Percentiles rank a stretch among this genome's conserved stretches.
phyloP scores from a whole-genome alignment of 2,113 vertebrate genomes.

The Zapus hudsonius region DNA sequence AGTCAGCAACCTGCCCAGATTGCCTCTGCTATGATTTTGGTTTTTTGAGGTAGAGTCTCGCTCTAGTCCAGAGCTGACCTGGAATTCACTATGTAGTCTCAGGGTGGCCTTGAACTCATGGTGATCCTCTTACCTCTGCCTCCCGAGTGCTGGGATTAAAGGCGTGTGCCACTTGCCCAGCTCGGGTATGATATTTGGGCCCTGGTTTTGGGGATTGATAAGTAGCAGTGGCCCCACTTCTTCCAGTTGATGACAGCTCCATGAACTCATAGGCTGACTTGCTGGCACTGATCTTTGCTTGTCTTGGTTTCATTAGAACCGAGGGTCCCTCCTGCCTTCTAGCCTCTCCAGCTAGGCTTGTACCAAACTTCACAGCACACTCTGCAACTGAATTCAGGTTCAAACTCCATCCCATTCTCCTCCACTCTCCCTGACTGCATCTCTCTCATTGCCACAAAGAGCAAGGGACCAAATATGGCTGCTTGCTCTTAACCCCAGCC shows the following conservation, averaged over 20 bases:
- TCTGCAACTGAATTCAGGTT: neutral
- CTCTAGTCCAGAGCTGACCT: too few relatives aligned
- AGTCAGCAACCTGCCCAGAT: neutral
- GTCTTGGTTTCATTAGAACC: neutral
- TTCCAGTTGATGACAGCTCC: neutral
- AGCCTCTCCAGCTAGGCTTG: conserved; percentile 6
- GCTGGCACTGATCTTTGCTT: neutral
- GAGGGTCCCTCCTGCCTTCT: neutral
- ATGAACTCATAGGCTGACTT: neutral
- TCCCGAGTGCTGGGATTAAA: too few relatives aligned
- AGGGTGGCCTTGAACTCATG: too few relatives aligned
- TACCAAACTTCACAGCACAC: neutral
- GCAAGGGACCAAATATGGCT: conserved; percentile 5
- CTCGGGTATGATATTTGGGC: too few relatives aligned
- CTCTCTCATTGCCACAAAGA: conserved; percentile 3
- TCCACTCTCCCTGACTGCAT: neutral
- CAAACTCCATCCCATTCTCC: neutral
- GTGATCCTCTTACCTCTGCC: too few relatives aligned
- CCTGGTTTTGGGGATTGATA: neutral
- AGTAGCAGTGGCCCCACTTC: neutral
- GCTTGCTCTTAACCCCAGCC: neutral
- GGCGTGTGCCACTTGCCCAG: too few relatives aligned
- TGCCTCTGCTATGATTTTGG: neutral
- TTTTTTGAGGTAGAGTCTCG: too few relatives aligned
- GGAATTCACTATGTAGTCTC: too few relatives aligned